phyloP scores from a whole-genome alignment of 2,888 invertebrate genomes.

The Parnassius orleans region DNA sequence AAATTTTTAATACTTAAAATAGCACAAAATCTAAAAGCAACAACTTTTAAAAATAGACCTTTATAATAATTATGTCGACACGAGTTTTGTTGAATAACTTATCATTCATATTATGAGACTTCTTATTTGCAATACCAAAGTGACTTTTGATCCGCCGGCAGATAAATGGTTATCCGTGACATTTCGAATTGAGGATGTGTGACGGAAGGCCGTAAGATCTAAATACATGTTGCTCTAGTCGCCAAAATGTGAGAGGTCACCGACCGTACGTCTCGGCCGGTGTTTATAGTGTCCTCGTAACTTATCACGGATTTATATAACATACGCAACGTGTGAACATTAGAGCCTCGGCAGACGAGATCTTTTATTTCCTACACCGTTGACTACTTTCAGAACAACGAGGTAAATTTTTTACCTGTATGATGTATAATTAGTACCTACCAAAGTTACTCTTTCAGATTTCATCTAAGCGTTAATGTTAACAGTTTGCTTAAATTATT shows the following conservation, averaged over 20 bases:
- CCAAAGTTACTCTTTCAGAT: no score
- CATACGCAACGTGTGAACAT: slow-evolving; percentile 30
- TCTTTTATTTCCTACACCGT: slow-evolving; percentile 24
- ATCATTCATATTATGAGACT: slow-evolving; percentile 10
- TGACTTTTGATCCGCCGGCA: slow-evolving; percentile 25
- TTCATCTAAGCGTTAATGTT: no score
- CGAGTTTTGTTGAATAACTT: slow-evolving; percentile 9
- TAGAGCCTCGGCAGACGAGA: slow-evolving; percentile 15
- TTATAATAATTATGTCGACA: slow-evolving; percentile 8
- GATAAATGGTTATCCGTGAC: slow-evolving; percentile 26
- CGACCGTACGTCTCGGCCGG: slow-evolving; percentile 44
- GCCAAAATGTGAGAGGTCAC: slow-evolving; percentile 54
- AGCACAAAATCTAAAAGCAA: no score
- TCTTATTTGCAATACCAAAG: slow-evolving; percentile 17
- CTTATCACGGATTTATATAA: slow-evolving; percentile 47
- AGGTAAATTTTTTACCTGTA: background rate
- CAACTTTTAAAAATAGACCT: no score
- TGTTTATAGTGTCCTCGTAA: slow-evolving; percentile 45
- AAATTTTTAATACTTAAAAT: no score
- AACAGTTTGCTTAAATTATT: no score
- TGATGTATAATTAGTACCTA: no score
- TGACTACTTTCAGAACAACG: slow-evolving; percentile 5
- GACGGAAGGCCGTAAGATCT: slow-evolving; percentile 36
- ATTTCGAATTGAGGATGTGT: slow-evolving; percentile 27
- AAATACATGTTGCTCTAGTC: slow-evolving; percentile 37